A percentile compares a stretch with the other conserved stretches of the same genome.
Conservation (phyloP, 2,888 invertebrate genomes). For the Lepidonotus clava region DNA sequence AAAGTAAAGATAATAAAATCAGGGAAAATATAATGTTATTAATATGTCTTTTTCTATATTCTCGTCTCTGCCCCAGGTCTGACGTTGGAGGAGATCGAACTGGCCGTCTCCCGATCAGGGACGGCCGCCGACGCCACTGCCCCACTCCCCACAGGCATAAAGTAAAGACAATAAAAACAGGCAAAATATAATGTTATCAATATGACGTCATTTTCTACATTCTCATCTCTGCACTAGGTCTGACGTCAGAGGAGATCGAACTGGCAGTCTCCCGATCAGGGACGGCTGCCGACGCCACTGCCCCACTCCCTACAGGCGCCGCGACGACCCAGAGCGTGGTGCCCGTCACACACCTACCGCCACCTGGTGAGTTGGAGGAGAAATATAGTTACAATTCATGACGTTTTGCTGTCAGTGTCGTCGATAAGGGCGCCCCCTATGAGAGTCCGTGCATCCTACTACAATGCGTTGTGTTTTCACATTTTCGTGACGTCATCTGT, state of each 20-base stretch:
- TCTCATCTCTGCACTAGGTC: slow-evolving; percentile 63
- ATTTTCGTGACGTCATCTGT: too few species aligned
- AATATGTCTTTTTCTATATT: background rate
- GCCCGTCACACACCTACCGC: background rate
- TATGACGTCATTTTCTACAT: too few species aligned
- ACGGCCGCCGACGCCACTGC: slow-evolving; percentile 61
- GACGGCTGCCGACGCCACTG: slow-evolving; percentile 61
- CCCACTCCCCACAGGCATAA: background rate
- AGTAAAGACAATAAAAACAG: background rate
- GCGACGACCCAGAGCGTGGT: slow-evolving; percentile 11
- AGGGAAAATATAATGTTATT: too few species aligned
- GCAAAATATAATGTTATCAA: too few species aligned
- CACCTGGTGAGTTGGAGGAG: slow-evolving; percentile 25
- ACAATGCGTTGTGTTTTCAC: too few species aligned
- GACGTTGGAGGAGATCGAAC: slow-evolving; percentile 73
- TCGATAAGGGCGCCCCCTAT: too few species aligned
- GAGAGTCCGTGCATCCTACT: too few species aligned
- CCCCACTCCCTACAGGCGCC: background rate
- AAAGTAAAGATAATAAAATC: too few species aligned
- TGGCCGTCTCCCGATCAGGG: slow-evolving; percentile 72
- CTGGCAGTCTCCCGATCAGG: slow-evolving; percentile 72
- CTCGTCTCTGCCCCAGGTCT: slow-evolving; percentile 66
- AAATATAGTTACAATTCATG: too few species aligned
- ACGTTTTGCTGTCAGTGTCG: too few species aligned
- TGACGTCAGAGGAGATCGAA: slow-evolving; percentile 74